phyloP scores from a whole-genome alignment of 2,113 vertebrate species.

The Albula glossodonta region DNA sequence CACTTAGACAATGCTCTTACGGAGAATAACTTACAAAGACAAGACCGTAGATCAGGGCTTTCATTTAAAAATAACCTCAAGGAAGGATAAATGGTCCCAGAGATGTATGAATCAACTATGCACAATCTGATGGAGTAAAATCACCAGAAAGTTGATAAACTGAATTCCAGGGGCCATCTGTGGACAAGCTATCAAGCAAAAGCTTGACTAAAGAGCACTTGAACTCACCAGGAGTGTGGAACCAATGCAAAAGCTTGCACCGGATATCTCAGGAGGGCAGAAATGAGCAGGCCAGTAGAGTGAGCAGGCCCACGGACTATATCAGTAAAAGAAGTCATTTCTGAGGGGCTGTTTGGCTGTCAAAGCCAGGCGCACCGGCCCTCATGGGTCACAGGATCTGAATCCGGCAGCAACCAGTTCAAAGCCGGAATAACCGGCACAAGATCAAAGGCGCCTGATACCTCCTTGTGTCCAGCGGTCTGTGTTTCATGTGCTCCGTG shows the following conservation, averaged over 20 bases:
- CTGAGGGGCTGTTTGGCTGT: neutral
- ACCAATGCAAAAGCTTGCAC: neutral
- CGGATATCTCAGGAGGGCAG: neutral
- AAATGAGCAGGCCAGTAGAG: neutral
- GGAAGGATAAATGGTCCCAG: too few relatives aligned
- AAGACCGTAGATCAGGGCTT: too few relatives aligned
- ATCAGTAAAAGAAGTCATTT: slow-evolving; percentile 24
- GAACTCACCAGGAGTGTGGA: neutral
- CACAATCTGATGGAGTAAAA: neutral
- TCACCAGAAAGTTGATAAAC: neutral
- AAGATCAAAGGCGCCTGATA: slow-evolving; percentile 56
- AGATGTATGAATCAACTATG: too few relatives aligned
- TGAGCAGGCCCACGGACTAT: neutral
- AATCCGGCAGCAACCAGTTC: slow-evolving; percentile 49
- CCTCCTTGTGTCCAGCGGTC: slow-evolving; percentile 37
- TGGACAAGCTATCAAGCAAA: neutral
- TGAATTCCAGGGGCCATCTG: neutral
- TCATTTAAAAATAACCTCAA: too few relatives aligned
- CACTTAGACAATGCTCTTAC: too few relatives aligned
- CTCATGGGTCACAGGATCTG: slow-evolving; percentile 29
- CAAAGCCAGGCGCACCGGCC: slow-evolving; percentile 25
- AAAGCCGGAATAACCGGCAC: slow-evolving; percentile 51
- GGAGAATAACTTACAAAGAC: too few relatives aligned
- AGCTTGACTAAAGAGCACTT: neutral
- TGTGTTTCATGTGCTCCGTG: slow-evolving; percentile 39